A percentile compares a stretch with the other conserved stretches of the same genome.
These are phyloP conservation scores for Lathamus discolor DNA, from an alignment of 2,113 vertebrate species.

Conservation along the genomic window DNA sequence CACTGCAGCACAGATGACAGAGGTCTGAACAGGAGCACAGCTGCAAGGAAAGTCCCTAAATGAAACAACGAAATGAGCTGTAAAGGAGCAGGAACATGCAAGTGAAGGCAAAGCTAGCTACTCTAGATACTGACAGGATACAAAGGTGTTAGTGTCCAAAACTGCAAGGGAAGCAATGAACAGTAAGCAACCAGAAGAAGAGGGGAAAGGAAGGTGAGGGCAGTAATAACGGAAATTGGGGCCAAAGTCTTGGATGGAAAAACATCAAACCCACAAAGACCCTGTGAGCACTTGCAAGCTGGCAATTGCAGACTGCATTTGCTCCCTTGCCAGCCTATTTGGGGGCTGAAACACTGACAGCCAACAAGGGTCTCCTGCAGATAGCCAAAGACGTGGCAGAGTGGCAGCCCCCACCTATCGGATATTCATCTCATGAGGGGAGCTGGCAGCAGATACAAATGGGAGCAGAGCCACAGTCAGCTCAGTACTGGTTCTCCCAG, in stretches of 20 bases:
- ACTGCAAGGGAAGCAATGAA: background rate
- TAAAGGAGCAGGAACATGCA: background rate
- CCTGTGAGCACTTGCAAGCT: background rate
- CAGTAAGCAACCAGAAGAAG: background rate
- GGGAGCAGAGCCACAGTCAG: rapidly evolving
- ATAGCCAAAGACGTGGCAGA: background rate
- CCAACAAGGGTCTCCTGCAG: background rate
- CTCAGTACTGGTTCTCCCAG: background rate
- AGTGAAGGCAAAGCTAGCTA: background rate
- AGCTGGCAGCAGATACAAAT: background rate
- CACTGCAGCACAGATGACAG: background rate
- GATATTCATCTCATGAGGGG: background rate
- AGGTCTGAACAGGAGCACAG: background rate
- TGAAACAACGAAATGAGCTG: background rate
- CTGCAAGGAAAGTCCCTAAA: background rate
- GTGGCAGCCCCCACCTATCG: background rate
- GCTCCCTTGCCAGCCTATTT: background rate
- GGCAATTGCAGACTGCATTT: background rate
- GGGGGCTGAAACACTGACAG: background rate
- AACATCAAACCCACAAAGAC: background rate
- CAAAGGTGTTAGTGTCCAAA: background rate
- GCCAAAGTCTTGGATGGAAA: background rate
- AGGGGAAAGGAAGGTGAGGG: background rate
- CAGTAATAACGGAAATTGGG: background rate
- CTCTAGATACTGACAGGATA: background rate